phyloP scores from a whole-genome alignment of 2,113 vertebrate species.

The Macrotis lagotis region DNA sequence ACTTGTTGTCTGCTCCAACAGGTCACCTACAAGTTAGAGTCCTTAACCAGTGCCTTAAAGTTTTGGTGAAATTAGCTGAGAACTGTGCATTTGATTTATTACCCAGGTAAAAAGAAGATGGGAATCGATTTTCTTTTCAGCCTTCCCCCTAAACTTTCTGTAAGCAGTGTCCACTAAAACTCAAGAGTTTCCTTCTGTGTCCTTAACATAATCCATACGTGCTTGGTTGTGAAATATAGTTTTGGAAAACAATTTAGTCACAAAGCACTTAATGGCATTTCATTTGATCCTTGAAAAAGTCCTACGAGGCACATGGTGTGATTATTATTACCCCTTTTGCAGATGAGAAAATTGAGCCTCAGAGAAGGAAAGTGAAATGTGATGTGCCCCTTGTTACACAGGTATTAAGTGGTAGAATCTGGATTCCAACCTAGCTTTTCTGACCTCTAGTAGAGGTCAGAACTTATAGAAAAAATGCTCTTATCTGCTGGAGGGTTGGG shows the following conservation, averaged over 20 bases:
- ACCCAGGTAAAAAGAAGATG: conserved; percentile 84
- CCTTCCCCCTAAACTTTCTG: conserved; percentile 6
- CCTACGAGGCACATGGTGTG: not conserved
- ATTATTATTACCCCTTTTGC: not conserved
- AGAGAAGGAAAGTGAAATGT: not conserved
- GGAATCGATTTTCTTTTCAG: conserved; percentile 8
- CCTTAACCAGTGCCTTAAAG: conserved; percentile 84
- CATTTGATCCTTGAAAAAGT: not conserved
- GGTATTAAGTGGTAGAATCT: not conserved
- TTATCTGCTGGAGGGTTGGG: not conserved
- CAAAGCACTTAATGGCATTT: not conserved
- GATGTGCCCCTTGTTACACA: not conserved
- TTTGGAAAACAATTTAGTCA: not conserved
- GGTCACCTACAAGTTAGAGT: conserved; percentile 82
- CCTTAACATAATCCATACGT: not conserved
- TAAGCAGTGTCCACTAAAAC: not conserved
- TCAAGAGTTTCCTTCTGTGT: conserved; percentile 1
- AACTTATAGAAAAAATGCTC: too few relatives aligned
- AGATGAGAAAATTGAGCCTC: not conserved
- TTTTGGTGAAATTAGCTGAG: conserved; percentile 89
- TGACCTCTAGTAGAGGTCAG: not conserved
- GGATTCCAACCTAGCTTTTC: not conserved
- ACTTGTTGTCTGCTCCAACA: conserved; percentile 81
- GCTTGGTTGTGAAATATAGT: conserved; percentile 12
- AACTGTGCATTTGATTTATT: conserved; percentile 85